Percentiles rank a stretch among this genome's conserved stretches.
Evolutionary conservation across 2,888 invertebrate genomes (phyloP).

Genomic region (Folsomia manolachei): DNA sequence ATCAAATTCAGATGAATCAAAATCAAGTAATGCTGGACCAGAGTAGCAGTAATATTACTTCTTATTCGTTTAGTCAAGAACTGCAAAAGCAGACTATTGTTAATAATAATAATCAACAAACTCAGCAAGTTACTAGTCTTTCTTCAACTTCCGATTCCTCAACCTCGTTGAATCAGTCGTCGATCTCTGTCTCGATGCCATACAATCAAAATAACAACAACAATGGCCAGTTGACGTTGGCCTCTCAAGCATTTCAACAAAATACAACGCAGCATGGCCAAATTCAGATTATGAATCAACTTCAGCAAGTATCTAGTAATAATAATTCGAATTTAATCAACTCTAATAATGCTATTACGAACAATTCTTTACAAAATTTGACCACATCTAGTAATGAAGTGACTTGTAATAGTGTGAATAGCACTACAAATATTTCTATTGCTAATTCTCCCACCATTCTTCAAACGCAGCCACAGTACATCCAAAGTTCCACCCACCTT

Average conservation of each 20-base stretch:
- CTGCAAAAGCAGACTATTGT: slow-evolving; percentile 18
- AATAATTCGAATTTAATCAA: slow-evolving; percentile 30
- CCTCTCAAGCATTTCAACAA: neutral
- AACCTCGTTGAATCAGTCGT: slow-evolving; percentile 37
- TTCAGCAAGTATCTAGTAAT: neutral
- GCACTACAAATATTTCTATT: slow-evolving; percentile 27
- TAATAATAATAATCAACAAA: slow-evolving; percentile 12
- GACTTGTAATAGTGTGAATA: slow-evolving; percentile 20
- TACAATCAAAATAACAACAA: slow-evolving; percentile 25
- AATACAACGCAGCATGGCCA: neutral
- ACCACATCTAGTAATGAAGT: slow-evolving; percentile 19
- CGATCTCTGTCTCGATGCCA: slow-evolving; percentile 43
- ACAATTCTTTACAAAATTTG: slow-evolving; percentile 12
- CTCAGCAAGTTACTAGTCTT: slow-evolving; percentile 44
- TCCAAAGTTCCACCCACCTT: slow-evolving; percentile 16
- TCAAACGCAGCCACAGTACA: slow-evolving; percentile 22
- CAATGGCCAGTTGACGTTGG: slow-evolving; percentile 14
- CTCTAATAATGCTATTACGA: slow-evolving; percentile 26
- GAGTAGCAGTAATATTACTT: slow-evolving; percentile 3
- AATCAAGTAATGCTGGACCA: slow-evolving; percentile 15
- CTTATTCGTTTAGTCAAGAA: slow-evolving; percentile 23
- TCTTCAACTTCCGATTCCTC: slow-evolving; percentile 37
- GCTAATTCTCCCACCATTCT: slow-evolving; percentile 13
- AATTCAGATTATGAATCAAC: neutral
- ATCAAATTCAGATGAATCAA: slow-evolving; percentile 26